Evolutionary conservation across 2,888 invertebrate species (phyloP).

Genomic region (Beris morrisii): DNA sequence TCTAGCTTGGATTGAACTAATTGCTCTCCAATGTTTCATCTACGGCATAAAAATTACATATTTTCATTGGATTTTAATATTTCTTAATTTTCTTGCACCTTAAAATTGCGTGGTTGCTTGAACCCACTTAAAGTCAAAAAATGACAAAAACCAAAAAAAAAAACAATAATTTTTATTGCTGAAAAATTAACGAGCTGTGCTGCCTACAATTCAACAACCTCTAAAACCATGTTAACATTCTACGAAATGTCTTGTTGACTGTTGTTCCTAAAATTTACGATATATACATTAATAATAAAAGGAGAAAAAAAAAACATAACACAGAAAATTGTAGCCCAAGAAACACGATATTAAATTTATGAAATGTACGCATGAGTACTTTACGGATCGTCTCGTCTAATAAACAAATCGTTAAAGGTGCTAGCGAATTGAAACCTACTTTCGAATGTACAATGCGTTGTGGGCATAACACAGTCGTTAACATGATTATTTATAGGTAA

Average conservation of each 20-base stretch:
- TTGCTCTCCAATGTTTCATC: too few relatives aligned
- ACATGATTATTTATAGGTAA: neutral
- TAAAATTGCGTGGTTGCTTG: neutral
- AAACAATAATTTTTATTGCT: neutral
- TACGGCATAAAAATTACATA: too few relatives aligned
- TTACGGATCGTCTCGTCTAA: conserved; percentile 27
- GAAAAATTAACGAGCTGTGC: neutral
- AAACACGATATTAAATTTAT: conserved; percentile 23
- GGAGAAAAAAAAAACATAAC: conserved; percentile 12
- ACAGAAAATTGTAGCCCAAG: conserved; percentile 5
- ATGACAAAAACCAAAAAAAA: neutral
- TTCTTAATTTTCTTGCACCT: neutral
- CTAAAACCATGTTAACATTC: conserved; percentile 4
- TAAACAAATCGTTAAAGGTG: conserved; percentile 31
- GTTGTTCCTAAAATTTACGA: neutral
- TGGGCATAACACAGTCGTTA: neutral
- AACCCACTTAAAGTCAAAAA: neutral
- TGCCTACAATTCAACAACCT: conserved; percentile 1
- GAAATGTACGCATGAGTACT: conserved; percentile 22
- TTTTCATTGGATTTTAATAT: too few relatives aligned
- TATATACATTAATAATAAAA: conserved; percentile 9
- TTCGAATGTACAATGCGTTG: neutral
- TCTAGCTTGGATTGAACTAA: too few relatives aligned
- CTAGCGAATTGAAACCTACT: conserved; percentile 15
- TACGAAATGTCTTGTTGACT: neutral